Evolutionary conservation across 2,113 vertebrate species (phyloP).

Genomic region (Nasalis larvatus): DNA sequence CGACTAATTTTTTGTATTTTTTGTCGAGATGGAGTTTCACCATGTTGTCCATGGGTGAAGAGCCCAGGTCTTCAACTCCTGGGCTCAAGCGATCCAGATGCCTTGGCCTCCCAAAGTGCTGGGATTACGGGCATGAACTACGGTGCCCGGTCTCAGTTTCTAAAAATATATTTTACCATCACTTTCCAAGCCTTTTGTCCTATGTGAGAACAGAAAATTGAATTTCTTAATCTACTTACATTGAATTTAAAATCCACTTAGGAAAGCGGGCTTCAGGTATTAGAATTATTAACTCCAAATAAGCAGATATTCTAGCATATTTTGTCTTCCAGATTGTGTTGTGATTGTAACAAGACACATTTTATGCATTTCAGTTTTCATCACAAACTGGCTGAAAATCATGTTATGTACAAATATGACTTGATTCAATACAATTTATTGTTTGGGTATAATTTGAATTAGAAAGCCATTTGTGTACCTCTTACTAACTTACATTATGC

Average conservation of each 20-base stretch:
- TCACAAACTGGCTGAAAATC: background rate
- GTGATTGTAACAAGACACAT: background rate
- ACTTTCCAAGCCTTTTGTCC: background rate
- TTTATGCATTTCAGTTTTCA: background rate
- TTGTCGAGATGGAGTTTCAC: too few species aligned
- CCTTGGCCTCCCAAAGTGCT: too few species aligned
- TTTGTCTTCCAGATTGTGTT: background rate
- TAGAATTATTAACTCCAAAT: background rate
- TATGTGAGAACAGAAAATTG: background rate
- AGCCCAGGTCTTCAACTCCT: too few species aligned
- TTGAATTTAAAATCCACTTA: background rate
- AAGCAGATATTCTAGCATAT: background rate
- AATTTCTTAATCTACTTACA: background rate
- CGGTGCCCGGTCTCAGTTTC: too few species aligned
- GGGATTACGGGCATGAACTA: too few species aligned
- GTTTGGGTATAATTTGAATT: constrained; percentile 5
- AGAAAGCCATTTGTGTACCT: background rate
- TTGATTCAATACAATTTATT: background rate
- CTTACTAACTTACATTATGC: background rate
- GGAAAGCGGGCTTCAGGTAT: background rate
- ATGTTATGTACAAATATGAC: background rate
- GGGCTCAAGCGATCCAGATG: too few species aligned
- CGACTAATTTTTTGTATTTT: too few species aligned
- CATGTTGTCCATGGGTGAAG: too few species aligned
- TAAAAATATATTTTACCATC: background rate